These are phyloP conservation scores for Gymnopithys bicolor DNA, from an alignment of 2,797 vertebrate genomes.

Conservation along the genomic window DNA sequence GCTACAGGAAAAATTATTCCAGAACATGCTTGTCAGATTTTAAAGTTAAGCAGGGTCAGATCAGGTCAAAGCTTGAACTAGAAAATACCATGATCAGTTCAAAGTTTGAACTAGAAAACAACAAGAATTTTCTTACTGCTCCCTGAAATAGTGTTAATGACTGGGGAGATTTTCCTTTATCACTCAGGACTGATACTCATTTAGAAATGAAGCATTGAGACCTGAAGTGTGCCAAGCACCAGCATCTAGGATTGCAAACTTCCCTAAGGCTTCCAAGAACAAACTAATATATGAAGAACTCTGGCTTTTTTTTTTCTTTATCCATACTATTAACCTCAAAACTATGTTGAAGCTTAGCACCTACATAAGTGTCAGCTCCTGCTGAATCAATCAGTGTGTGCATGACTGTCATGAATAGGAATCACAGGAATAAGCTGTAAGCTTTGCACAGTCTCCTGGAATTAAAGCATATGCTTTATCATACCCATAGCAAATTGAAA, in stretches of 20 bases:
- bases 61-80: slow-evolving; percentile 28
- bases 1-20: not conserved
- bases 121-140: not conserved
- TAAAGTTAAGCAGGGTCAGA: slow-evolving; percentile 29
- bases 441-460: not conserved
- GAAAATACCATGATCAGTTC: not conserved
- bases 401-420: not conserved
- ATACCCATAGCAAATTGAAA: not conserved
- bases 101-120: not conserved
- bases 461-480: not conserved
- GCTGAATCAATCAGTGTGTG: not conserved
- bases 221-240: not conserved
- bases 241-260: not conserved
- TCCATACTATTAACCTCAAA: not conserved
- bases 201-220: not conserved
- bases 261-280: not conserved
- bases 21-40: not conserved
- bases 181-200: not conserved
- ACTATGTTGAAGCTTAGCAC: not conserved
- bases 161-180: not conserved
- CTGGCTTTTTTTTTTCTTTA: not conserved
- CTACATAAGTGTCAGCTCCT: not conserved
- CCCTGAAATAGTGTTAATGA: not conserved
- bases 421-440: not conserved
- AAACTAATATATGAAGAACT: not conserved